A percentile compares a stretch with the other conserved stretches of the same genome.
Evolutionary conservation across 2,888 invertebrate species (phyloP).

Genomic region (Drosophila borborema): DNA sequence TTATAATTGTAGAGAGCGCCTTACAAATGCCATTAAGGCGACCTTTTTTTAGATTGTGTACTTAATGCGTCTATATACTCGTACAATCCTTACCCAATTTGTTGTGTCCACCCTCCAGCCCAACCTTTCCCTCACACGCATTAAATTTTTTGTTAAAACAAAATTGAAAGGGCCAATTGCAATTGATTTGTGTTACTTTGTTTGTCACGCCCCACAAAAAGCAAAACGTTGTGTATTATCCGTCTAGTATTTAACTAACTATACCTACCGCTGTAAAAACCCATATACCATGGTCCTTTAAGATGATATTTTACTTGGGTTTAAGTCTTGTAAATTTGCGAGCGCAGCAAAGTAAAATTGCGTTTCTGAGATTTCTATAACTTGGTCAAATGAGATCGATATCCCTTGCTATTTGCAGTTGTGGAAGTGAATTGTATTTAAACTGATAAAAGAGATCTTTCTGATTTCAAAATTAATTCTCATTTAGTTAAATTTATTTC

Average conservation of each 20-base stretch:
- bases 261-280: constrained; percentile 12
- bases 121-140: neutral
- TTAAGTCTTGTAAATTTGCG: constrained; percentile 40
- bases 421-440: neutral
- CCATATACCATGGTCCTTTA: constrained; percentile 23
- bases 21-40: constrained; percentile 48
- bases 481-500: neutral
- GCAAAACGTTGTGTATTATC: constrained; percentile 57
- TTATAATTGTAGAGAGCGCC: constrained; percentile 45
- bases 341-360: constrained; percentile 8
- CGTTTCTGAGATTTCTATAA: constrained; percentile 1
- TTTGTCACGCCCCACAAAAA: constrained; percentile 4
- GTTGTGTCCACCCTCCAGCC: constrained; percentile 26
- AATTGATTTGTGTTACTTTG: constrained; percentile 18
- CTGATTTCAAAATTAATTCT: neutral
- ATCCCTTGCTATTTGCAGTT: neutral
- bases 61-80: constrained; percentile 54
- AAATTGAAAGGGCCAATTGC: constrained; percentile 17
- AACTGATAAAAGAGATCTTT: neutral
- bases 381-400: neutral
- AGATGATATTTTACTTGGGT: constrained; percentile 22
- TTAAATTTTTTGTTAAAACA: constrained; percentile 11
- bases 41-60: constrained; percentile 41
- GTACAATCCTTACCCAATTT: constrained; percentile 60
- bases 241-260: constrained; percentile 66